A percentile compares a stretch with the other conserved stretches of the same genome.
phyloP scores from a whole-genome alignment of 2,113 vertebrate genomes.

The Mugil cephalus region DNA sequence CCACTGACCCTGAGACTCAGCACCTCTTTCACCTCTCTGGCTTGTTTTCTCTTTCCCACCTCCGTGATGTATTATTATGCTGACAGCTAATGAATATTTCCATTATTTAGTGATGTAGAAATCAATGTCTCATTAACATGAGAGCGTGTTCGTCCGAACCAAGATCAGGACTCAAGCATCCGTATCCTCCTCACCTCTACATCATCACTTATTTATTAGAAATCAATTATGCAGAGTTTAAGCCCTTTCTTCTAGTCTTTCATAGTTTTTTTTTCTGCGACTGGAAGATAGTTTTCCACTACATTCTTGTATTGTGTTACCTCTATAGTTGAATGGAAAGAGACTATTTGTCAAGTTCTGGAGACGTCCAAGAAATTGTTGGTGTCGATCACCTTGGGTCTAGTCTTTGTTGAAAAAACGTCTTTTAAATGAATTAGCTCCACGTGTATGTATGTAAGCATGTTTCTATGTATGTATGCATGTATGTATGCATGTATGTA shows the following conservation, averaged over 20 bases:
- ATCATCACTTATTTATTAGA: constrained; percentile 69
- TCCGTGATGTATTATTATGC: constrained; percentile 46
- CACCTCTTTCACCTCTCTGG: not conserved
- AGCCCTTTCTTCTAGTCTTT: constrained; percentile 11
- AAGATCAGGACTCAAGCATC: constrained; percentile 35
- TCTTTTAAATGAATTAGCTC: not conserved
- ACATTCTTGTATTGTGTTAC: too few species aligned
- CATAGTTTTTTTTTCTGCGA: not conserved
- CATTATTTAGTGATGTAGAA: constrained; percentile 78
- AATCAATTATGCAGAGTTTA: constrained; percentile 62
- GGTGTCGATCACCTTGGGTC: not conserved
- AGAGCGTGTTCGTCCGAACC: constrained; percentile 47
- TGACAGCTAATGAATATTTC: constrained; percentile 68
- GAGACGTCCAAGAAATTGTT: too few species aligned
- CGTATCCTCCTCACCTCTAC: constrained; percentile 59
- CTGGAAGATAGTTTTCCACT: not conserved
- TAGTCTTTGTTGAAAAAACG: not conserved
- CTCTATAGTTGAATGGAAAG: not conserved
- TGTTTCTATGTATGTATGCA: too few species aligned
- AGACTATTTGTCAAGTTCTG: too few species aligned
- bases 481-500: too few species aligned
- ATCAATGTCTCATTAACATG: constrained; percentile 80
- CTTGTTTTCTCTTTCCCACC: not conserved
- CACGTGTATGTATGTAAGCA: not conserved
- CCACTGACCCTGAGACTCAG: not conserved